Evolutionary conservation across 2,888 invertebrate genomes (phyloP).

Genomic region (Venustoraphidia nigricollis): DNA sequence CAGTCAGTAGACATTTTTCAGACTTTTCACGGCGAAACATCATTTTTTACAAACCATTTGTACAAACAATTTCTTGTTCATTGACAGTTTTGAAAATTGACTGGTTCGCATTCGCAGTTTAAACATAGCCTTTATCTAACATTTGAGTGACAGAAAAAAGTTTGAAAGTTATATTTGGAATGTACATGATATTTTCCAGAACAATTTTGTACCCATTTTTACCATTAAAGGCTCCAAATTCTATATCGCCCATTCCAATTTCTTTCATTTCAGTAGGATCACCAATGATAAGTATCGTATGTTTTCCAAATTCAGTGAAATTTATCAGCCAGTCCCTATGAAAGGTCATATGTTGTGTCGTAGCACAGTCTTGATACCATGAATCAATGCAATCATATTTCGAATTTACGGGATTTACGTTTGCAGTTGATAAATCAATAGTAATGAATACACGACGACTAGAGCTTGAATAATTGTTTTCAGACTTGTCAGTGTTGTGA

Average conservation of each 20-base stretch:
- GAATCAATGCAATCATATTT: slow-evolving; percentile 3
- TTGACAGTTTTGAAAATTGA: slow-evolving; percentile 9
- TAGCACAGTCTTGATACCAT: too few relatives aligned
- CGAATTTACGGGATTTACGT: slow-evolving; percentile 5
- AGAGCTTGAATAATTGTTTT: neutral
- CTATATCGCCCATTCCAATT: too few relatives aligned
- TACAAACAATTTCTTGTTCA: slow-evolving; percentile 3
- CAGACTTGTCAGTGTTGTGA: neutral
- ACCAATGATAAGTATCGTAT: slow-evolving; percentile 10
- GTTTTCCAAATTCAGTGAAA: slow-evolving; percentile 8
- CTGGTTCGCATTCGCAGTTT: too few relatives aligned
- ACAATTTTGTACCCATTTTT: too few relatives aligned
- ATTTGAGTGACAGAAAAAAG: too few relatives aligned
- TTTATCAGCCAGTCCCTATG: slow-evolving; percentile 6
- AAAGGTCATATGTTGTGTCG: slow-evolving; percentile 7
- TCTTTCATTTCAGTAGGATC: slow-evolving; percentile 14
- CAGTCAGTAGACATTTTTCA: too few relatives aligned
- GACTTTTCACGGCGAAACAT: too few relatives aligned
- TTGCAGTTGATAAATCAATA: slow-evolving; percentile 6
- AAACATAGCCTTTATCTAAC: too few relatives aligned
- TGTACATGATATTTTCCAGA: too few relatives aligned
- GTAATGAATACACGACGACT: slow-evolving; percentile 5
- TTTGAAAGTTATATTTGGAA: too few relatives aligned
- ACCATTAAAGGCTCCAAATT: too few relatives aligned
- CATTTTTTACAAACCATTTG: slow-evolving; percentile 13